Base-by-base conservation (phyloP, 1,140 invertebrate genomes). In the Drosophila dunni region DNA sequence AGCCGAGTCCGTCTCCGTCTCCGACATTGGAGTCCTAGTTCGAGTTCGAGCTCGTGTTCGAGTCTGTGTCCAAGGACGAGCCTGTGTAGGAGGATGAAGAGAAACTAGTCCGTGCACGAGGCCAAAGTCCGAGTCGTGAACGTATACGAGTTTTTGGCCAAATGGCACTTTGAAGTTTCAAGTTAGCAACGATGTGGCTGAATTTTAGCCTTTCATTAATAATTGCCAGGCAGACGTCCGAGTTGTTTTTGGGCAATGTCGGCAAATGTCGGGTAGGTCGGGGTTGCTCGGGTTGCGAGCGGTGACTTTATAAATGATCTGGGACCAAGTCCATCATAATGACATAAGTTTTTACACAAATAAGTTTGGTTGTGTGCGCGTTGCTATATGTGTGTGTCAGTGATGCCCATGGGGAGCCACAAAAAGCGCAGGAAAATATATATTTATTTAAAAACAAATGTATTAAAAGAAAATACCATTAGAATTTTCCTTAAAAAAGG, bases 241-340 rank as follows among this genome's bases (percentile, higher is more conserved):
- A 15, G 24, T 29, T 29, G 24, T 29, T 29, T 6, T 29, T 6
- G 24, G 24, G 24, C 3, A 29, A 6, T 4, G 24, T 29, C 24
- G 24, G 11, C 11, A 53, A 4, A 7, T 51, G 45, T 40, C n/a
- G 13, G 6, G 40, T 7, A 13, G 40, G 24, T 33, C 17, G 7
- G 34, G 34, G 40, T 3, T 3, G 17, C n/a, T 46, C 13, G 29
- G 44, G 34, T 20, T 29, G n/a, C 61, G 54, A 38, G 50, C 40
- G 80, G 72, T 66, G 67, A 76, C 46, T 78, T 58, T 69, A 80
- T 71, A 80, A 85, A 78, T 81, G 78, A 78, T 68, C 66, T 71
- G 69, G 58, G 68, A 61, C 48, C 71, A 70, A 77, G 83, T 79
- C 61, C 83, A 82, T 76, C 79, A 79, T 86, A 88, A 86, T 82